phyloP scores from a whole-genome alignment of 2,797 vertebrate genomes.

The Monodelphis domestica region DNA sequence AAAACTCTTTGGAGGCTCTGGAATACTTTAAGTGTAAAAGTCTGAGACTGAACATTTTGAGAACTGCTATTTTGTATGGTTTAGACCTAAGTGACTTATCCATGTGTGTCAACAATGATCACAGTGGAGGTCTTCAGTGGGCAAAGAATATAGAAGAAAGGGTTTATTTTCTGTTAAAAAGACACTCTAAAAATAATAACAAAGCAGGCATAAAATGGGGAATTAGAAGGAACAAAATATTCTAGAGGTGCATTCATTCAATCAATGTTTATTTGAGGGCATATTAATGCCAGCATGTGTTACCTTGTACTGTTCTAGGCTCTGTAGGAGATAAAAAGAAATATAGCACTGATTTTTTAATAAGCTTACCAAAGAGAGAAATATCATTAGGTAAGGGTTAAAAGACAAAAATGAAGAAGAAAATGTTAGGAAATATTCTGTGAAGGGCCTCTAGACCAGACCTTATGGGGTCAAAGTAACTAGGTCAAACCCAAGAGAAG shows the following conservation, averaged over 20 bases:
- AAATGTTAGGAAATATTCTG: not conserved
- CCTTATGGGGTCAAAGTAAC: not conserved
- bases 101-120: not conserved
- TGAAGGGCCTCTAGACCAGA: not conserved
- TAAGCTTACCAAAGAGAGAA: not conserved
- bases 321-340: conserved; percentile 6
- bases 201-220: conserved; percentile 26
- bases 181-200: conserved; percentile 54
- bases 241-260: conserved; percentile 28
- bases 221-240: conserved; percentile 45
- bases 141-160: not conserved
- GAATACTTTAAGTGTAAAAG: not conserved
- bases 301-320: not conserved
- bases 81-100: not conserved
- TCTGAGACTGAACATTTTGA: not conserved
- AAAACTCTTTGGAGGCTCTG: not conserved
- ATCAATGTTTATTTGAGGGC: not conserved
- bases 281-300: conserved; percentile 13
- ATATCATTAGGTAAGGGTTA: not conserved
- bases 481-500: not conserved
- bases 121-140: conserved; percentile 7
- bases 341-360: not conserved
- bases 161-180: conserved; percentile 56
- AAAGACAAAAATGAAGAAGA: not conserved
- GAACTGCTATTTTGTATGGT: not conserved